Evolutionary conservation across 64 coral and sea anemone genomes (phyloP).

Genomic region (Montipora capricornis): DNA sequence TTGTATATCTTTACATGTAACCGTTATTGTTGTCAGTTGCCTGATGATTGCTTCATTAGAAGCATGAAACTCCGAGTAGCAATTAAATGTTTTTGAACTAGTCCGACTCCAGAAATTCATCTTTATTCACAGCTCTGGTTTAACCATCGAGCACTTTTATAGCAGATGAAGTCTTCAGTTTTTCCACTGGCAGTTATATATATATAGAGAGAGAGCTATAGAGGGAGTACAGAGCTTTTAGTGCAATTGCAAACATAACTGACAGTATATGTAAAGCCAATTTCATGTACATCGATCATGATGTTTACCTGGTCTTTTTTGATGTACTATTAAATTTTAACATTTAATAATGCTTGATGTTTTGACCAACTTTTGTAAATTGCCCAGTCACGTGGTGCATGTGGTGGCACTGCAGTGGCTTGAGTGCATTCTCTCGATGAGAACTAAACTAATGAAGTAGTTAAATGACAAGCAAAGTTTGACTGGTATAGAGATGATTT

Average conservation of each 20-base stretch:
- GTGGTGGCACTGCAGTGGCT: conserved; percentile 15
- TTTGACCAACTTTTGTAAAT: conserved; percentile 29
- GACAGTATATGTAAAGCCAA: background rate
- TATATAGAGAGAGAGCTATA: background rate
- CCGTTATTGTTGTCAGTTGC: too few relatives aligned
- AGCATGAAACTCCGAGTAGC: too few relatives aligned
- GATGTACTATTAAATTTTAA: conserved; percentile 33
- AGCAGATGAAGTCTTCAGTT: too few relatives aligned
- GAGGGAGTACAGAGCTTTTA: conserved; percentile 8
- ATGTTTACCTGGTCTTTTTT: background rate
- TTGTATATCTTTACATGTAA: too few relatives aligned
- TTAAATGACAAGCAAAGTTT: background rate
- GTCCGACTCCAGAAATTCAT: too few relatives aligned
- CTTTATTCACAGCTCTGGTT: too few relatives aligned
- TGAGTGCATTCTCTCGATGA: background rate
- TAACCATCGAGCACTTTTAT: too few relatives aligned
- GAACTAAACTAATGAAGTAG: background rate
- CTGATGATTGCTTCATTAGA: too few relatives aligned
- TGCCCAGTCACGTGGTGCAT: conserved; percentile 17
- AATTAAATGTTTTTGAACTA: too few relatives aligned
- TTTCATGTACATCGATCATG: conserved; percentile 22
- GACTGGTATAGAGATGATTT: background rate
- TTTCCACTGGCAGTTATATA: too few relatives aligned
- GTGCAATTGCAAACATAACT: conserved; percentile 11
- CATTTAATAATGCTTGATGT: conserved; percentile 11